A percentile compares a stretch with the other conserved stretches of the same genome.
phyloP scores from a whole-genome alignment of 1,140 invertebrate genomes.

The Coenobita brevimanus region DNA sequence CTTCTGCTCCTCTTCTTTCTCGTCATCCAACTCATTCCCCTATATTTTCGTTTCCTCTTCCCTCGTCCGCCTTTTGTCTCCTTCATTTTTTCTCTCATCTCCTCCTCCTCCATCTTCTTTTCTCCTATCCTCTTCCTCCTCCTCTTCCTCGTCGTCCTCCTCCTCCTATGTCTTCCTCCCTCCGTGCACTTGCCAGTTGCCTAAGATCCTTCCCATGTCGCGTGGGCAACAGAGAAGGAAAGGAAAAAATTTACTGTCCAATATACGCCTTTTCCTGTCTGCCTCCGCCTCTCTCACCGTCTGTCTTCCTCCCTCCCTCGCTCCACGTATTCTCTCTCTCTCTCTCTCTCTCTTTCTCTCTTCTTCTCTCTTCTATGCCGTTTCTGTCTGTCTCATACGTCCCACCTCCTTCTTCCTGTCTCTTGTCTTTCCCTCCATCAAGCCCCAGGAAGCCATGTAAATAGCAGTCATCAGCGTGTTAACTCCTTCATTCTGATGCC shows the following conservation, averaged over 20 bases:
- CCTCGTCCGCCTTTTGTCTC: background rate
- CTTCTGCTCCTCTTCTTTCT: background rate
- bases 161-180: background rate
- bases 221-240: background rate
- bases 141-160: background rate
- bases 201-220: slow-evolving; percentile 24
- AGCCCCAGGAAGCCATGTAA: too few species aligned
- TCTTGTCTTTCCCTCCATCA: too few species aligned
- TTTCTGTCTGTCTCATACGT: too few species aligned
- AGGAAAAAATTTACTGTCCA: slow-evolving; percentile 18
- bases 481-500: too few species aligned
- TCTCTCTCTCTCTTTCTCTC: too few species aligned
- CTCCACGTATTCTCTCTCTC: too few species aligned
- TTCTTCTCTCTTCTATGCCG: too few species aligned
- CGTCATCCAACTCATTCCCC: background rate
- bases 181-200: background rate
- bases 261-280: slow-evolving; percentile 18
- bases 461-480: too few species aligned
- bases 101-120: background rate
- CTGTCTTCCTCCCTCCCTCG: too few species aligned
- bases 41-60: background rate
- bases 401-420: too few species aligned
- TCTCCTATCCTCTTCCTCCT: background rate
- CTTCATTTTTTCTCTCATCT: background rate
- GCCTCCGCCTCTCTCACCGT: background rate